phyloP scores from a whole-genome alignment of 2,888 invertebrate genomes.

The Drosophila lacicola region DNA sequence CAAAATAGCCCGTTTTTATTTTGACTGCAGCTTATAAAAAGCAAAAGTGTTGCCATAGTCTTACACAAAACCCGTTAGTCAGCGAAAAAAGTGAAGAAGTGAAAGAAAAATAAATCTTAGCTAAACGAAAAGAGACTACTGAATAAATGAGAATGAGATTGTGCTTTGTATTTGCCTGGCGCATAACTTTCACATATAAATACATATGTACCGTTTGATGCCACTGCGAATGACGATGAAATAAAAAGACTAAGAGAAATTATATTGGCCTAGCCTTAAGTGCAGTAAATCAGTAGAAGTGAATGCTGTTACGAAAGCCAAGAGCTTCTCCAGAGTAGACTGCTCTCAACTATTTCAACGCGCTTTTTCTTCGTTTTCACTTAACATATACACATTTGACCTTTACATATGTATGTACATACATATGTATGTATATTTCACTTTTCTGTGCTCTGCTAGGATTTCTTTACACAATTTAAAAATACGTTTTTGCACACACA shows the following conservation, averaged over 20 bases:
- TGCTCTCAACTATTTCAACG: constrained; percentile 6
- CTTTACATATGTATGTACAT: constrained; percentile 14
- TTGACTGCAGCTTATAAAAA: constrained; percentile 50
- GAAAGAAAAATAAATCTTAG: constrained; percentile 51
- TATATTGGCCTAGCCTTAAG: constrained; percentile 44
- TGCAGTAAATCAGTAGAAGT: constrained; percentile 27
- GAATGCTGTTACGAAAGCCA: constrained; percentile 35
- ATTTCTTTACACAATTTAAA: constrained; percentile 7
- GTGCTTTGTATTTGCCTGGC: constrained; percentile 30
- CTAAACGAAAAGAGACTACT: constrained; percentile 48
- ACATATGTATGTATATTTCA: constrained; percentile 25
- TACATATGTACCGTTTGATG: constrained; percentile 63
- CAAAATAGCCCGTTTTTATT: constrained; percentile 51
- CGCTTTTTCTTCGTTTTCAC: constrained; percentile 33
- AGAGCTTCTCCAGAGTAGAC: neutral
- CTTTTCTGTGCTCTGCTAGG: constrained; percentile 28
- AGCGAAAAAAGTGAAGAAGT: constrained; percentile 50
- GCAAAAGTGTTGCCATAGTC: constrained; percentile 72
- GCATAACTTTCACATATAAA: constrained; percentile 68
- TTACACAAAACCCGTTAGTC: constrained; percentile 63
- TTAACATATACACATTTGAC: constrained; percentile 4
- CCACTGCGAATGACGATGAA: constrained; percentile 47
- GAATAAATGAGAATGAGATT: constrained; percentile 52
- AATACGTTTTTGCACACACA: constrained; percentile 1
- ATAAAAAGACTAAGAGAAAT: constrained; percentile 53